Conservation (phyloP, 2,113 vertebrate species). For the Oreotrochilus melanogaster region DNA sequence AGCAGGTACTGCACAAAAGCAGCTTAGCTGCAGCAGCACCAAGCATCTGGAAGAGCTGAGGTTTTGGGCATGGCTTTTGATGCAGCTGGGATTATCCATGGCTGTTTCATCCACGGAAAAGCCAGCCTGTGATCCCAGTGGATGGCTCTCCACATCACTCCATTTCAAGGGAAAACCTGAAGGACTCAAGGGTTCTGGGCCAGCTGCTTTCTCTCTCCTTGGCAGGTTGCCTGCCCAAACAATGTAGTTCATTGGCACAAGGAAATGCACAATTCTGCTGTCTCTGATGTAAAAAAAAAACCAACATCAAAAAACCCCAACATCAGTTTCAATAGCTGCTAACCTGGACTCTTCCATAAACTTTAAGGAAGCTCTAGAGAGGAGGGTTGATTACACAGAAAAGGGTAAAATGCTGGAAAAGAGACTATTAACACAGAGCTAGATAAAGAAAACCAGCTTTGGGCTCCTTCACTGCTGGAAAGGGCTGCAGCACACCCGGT, state of each 20-base stretch:
- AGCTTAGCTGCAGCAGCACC: not conserved
- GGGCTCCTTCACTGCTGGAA: not conserved
- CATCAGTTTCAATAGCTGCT: not conserved
- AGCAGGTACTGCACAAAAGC: not conserved
- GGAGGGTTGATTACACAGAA: not conserved
- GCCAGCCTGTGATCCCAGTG: not conserved
- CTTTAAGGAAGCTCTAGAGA: not conserved
- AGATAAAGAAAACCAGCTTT: not conserved
- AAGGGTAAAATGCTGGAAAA: not conserved
- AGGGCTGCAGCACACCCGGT: accelerated
- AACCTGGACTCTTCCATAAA: not conserved
- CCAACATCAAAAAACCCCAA: too few species aligned
- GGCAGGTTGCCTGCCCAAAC: not conserved
- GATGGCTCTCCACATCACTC: constrained; percentile 6
- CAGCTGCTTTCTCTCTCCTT: not conserved
- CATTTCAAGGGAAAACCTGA: not conserved
- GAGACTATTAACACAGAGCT: not conserved
- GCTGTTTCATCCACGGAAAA: not conserved
- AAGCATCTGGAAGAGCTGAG: not conserved
- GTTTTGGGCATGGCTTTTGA: not conserved
- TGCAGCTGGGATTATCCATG: not conserved
- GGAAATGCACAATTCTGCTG: not conserved
- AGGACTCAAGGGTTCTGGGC: not conserved
- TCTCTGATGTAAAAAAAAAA: not conserved
- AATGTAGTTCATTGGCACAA: accelerated